Conservation (phyloP, 2,113 vertebrate species). For the Cheirogaleus medius region DNA sequence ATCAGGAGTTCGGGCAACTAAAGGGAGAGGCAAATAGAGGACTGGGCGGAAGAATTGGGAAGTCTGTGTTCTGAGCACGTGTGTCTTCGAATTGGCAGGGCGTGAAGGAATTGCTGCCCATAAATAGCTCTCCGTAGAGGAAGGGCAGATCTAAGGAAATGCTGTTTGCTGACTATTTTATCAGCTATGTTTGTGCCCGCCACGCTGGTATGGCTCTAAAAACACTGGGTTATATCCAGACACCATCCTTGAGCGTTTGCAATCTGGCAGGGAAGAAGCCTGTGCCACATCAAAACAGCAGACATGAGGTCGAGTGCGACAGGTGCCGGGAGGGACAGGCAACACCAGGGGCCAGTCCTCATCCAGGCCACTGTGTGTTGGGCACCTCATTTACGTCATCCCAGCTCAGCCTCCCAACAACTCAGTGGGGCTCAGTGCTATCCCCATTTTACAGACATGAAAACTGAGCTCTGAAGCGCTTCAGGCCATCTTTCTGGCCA, state of each 20-base stretch:
- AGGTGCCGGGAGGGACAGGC: not conserved
- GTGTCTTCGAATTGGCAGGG: too few relatives aligned
- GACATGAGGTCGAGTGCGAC: not conserved
- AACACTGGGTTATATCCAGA: not conserved
- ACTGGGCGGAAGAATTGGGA: not conserved
- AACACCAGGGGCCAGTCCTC: not conserved
- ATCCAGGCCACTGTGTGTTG: accelerated
- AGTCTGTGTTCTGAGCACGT: not conserved
- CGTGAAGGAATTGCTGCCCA: not conserved
- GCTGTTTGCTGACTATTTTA: not conserved
- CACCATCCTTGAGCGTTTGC: not conserved
- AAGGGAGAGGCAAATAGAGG: not conserved
- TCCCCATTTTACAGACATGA: not conserved
- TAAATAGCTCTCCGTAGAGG: not conserved
- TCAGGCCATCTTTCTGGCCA: not conserved
- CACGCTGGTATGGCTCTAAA: not conserved
- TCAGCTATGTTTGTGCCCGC: not conserved
- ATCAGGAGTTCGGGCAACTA: not conserved
- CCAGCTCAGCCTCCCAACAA: not conserved
- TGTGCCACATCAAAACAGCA: not conserved
- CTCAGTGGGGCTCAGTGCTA: not conserved
- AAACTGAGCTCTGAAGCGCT: not conserved
- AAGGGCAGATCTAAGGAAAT: not conserved
- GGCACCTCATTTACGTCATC: not conserved
- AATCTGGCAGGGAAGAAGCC: not conserved